phyloP scores from a whole-genome alignment of 2,113 vertebrate genomes.

The Grammomys surdaster region DNA sequence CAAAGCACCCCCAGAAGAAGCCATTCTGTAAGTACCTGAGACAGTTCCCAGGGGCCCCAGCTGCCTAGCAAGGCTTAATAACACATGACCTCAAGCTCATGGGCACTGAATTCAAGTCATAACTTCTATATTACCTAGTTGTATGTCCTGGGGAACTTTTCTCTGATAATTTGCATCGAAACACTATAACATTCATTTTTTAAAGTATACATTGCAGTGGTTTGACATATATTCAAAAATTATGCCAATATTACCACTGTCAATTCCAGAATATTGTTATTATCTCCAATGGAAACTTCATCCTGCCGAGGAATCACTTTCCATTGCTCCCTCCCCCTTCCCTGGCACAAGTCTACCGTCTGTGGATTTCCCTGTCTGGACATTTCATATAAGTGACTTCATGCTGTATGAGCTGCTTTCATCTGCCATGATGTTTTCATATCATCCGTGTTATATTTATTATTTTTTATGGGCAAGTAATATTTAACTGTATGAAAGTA shows the following conservation, averaged over 20 bases:
- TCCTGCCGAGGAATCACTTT: background rate
- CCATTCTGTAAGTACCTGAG: background rate
- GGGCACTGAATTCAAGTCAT: background rate
- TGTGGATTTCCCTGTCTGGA: background rate
- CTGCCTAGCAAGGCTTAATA: background rate
- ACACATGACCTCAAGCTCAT: background rate
- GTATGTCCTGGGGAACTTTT: background rate
- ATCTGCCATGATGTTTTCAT: constrained; percentile 15
- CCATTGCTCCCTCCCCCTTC: background rate
- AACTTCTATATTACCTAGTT: background rate
- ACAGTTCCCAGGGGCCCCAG: background rate
- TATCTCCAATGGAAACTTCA: background rate
- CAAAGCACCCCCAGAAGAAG: background rate
- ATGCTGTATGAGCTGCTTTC: background rate
- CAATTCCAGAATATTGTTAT: constrained; percentile 53
- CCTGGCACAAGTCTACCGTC: background rate
- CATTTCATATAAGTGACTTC: constrained; percentile 9
- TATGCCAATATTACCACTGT: background rate
- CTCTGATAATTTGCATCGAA: constrained; percentile 14
- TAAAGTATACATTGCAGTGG: background rate
- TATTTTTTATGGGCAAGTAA: constrained; percentile 41
- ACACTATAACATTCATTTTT: background rate
- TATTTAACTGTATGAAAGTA: background rate
- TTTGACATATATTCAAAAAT: constrained; percentile 34
- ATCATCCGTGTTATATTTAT: background rate